Percentiles rank a stretch among this genome's conserved stretches.
Evolutionary conservation across 2,797 vertebrate species (phyloP).

Genomic region (Pitangus sulphuratus): DNA sequence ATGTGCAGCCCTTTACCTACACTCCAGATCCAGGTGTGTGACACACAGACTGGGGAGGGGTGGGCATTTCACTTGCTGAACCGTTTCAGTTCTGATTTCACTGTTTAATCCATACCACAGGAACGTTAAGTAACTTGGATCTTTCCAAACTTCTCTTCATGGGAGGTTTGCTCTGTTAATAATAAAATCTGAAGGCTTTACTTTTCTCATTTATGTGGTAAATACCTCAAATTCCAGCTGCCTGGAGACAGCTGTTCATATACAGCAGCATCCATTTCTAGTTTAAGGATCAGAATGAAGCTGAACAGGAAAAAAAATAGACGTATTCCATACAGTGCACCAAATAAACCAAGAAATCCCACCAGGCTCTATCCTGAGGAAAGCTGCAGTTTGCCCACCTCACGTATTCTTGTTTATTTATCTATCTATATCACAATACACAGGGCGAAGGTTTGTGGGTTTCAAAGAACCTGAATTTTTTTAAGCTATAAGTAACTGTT

Average conservation of each 20-base stretch:
- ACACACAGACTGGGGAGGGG: neutral
- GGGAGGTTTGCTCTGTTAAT: neutral
- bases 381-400: neutral
- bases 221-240: neutral
- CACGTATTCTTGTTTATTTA: neutral
- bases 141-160: neutral
- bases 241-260: neutral
- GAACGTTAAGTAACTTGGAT: fast-evolving
- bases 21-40: constrained; percentile 92
- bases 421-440: neutral
- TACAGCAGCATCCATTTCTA: neutral
- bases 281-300: neutral
- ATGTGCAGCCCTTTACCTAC: constrained; percentile 95
- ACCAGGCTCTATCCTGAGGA: neutral
- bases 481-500: neutral
- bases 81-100: neutral
- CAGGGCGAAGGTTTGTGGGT: neutral
- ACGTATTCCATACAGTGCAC: neutral
- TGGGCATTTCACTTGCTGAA: neutral
- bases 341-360: neutral
- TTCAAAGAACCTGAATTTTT: constrained; percentile 3
- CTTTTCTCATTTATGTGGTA: neutral
- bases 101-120: neutral
- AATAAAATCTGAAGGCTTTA: neutral
- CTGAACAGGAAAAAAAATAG: neutral